phyloP scores from a whole-genome alignment of 2,888 invertebrate species.

The Monochamus alternatus region DNA sequence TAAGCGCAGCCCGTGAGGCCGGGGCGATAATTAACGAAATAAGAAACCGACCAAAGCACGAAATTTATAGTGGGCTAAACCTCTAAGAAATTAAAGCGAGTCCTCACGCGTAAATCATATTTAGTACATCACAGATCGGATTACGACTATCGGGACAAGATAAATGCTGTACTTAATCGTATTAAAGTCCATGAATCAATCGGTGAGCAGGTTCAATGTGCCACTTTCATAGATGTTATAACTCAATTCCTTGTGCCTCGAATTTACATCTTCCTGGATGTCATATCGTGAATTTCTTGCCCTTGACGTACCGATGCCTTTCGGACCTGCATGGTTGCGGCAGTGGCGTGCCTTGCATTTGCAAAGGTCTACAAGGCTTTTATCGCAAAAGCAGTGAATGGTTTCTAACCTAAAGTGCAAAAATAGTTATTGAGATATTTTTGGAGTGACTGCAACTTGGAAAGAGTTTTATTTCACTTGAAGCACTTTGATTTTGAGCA shows the following conservation, averaged over 20 bases:
- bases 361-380: too few relatives aligned
- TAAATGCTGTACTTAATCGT: constrained; percentile 49
- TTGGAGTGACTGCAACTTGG: too few relatives aligned
- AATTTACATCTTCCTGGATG: constrained; percentile 39
- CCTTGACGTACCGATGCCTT: constrained; percentile 5
- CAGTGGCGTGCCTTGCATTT: not conserved
- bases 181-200: constrained; percentile 42
- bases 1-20: not conserved
- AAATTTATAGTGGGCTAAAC: constrained; percentile 35
- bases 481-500: too few relatives aligned
- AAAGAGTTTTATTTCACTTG: too few relatives aligned
- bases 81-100: constrained; percentile 26
- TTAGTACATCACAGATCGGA: constrained; percentile 57
- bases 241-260: constrained; percentile 39
- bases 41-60: constrained; percentile 31
- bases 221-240: constrained; percentile 40
- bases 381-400: too few relatives aligned
- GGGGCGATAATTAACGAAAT: constrained; percentile 31
- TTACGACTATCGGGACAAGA: constrained; percentile 53
- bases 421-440: too few relatives aligned
- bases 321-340: constrained; percentile 20
- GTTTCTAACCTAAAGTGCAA: too few relatives aligned
- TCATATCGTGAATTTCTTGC: constrained; percentile 38
- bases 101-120: constrained; percentile 52
- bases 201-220: constrained; percentile 27